phyloP scores from a whole-genome alignment of 2,113 vertebrate genomes.

The Coryphaenoides rupestris region DNA sequence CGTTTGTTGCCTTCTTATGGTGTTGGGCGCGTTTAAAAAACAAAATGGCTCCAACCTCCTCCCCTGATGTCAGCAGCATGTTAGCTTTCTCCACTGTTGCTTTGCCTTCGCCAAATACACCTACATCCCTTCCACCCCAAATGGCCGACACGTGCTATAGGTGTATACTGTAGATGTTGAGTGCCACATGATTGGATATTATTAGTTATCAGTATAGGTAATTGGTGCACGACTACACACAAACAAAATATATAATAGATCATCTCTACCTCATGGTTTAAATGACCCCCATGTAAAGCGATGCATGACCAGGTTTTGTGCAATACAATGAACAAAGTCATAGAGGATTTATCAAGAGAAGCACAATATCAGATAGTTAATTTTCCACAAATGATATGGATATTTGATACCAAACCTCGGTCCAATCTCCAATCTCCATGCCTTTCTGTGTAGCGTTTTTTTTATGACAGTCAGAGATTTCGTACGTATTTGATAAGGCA shows the following conservation, averaged over 20 bases:
- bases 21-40: too few relatives aligned
- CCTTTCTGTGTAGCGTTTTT: slow-evolving; percentile 43
- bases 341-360: slow-evolving; percentile 28
- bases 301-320: slow-evolving; percentile 12
- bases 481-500: slow-evolving; percentile 24
- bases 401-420: neutral
- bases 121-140: neutral
- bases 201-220: slow-evolving; percentile 4
- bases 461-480: slow-evolving; percentile 27
- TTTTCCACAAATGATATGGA: too few relatives aligned
- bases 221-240: slow-evolving; percentile 10
- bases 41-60: neutral
- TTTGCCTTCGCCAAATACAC: slow-evolving; percentile 20
- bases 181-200: slow-evolving; percentile 19
- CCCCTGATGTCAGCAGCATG: neutral
- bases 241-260: slow-evolving; percentile 4
- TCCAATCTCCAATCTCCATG: slow-evolving; percentile 28
- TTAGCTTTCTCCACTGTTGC: neutral
- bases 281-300: slow-evolving; percentile 27
- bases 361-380: slow-evolving; percentile 46
- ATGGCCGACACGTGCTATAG: neutral
- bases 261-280: slow-evolving; percentile 57
- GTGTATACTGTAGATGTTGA: too few relatives aligned
- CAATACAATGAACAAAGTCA: slow-evolving; percentile 25
- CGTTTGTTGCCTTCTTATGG: too few relatives aligned